Conservation (phyloP, 2,113 vertebrate genomes). For the Zootoca vivipara region DNA sequence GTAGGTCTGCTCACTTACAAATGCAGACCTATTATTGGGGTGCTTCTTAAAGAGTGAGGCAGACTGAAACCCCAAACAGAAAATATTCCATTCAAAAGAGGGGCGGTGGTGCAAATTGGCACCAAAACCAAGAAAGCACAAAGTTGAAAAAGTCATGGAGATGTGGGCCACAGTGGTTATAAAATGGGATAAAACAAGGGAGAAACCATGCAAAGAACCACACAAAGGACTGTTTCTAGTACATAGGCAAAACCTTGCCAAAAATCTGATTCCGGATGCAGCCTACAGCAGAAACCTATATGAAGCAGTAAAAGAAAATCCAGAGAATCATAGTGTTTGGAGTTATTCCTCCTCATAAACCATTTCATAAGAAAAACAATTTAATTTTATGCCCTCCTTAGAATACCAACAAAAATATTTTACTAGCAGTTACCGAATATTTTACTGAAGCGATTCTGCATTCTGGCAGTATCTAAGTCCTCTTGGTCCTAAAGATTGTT, state of each 20-base stretch:
- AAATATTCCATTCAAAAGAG: background rate
- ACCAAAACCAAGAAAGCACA: background rate
- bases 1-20: no score
- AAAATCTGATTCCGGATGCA: conserved; percentile 51
- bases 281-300: conserved; percentile 43
- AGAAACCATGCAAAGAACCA: background rate
- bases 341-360: conserved; percentile 47
- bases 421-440: conserved; percentile 41
- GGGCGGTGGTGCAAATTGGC: background rate
- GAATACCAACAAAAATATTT: conserved; percentile 67
- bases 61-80: background rate
- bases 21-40: no score
- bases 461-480: conserved; percentile 18
- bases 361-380: conserved; percentile 52
- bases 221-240: conserved; percentile 7
- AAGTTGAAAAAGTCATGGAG: background rate
- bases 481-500: background rate
- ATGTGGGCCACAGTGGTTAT: background rate
- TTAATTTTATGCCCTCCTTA: conserved; percentile 36
- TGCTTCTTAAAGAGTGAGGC: background rate
- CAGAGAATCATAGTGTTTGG: conserved; percentile 31
- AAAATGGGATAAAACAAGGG: background rate
- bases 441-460: conserved; percentile 40
- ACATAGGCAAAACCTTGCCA: conserved; percentile 34
- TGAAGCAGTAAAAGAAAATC: conserved; percentile 38